Base-by-base conservation (phyloP, 2,888 invertebrate genomes). In the Melinaea menophilus region DNA sequence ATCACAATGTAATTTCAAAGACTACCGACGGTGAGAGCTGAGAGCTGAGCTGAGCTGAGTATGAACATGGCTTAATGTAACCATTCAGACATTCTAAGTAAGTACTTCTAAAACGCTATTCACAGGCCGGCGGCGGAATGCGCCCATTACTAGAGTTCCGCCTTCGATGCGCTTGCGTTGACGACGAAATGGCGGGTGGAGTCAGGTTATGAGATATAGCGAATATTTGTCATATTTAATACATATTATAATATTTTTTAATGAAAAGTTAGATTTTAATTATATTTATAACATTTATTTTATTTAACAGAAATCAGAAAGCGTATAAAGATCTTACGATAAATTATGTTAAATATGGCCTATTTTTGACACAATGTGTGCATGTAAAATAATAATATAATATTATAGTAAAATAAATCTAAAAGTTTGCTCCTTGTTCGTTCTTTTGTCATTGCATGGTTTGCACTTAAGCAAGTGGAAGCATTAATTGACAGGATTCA, bases 91-190 rank as follows among this genome's bases (percentile, higher is more conserved):
- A 76, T 80, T 79, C 79, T 81, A 77, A 75, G 77, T 75, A 73
- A 75, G 77, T 75, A 73, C 73, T 71, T 73, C 70, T 72, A 73
- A 74, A 72, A 71, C 71, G 73, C 81, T 77, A 81, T 85, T 86
- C 84, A 82, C 84, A 80, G 79, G 78, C 78, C 73, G 70, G 75
- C 70, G 76, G 75, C 73, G 85, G 86, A 85, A 85, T 86, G 87
- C 78, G 84, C 80, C 78, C 82, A 82, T 85, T 84, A 81, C 83
- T 77, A 69, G 79, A 82, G 86, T 87, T 88, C 88, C 86, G 87
- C 86, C 82, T 85, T 72, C 74, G 79, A 79, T 82, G 72, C 71
- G 67, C 60, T 63, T 54, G 81, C 77, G 80, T 73, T 71, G 69
- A 68, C 74, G 75, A 72, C 74, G 73, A 78, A 81, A 84, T 82